A percentile compares a stretch with the other conserved stretches of the same genome.
Evolutionary conservation across 2,888 invertebrate genomes (phyloP).

Genomic region (Hymenopus coronatus): DNA sequence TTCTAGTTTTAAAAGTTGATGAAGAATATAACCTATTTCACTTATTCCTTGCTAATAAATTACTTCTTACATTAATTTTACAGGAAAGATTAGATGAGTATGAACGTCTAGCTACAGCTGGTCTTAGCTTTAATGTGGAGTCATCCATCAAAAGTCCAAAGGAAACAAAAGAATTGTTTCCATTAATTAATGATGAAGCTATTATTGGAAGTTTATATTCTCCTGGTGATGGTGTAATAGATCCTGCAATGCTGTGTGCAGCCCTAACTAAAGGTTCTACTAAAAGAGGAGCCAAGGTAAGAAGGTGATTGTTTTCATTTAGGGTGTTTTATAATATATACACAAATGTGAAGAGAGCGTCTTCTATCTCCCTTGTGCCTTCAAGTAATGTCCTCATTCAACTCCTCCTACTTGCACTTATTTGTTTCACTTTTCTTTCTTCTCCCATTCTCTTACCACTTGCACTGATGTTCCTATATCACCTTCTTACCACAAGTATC

Average conservation of each 20-base stretch:
- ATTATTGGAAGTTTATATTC: constrained; percentile 75
- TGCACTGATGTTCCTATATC: no score
- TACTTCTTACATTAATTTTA: constrained; percentile 30
- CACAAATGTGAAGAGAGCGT: no score
- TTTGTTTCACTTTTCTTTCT: no score
- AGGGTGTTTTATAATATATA: no score
- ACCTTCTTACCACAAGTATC: no score
- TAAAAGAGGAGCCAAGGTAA: constrained; percentile 67
- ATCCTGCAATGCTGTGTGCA: constrained; percentile 77
- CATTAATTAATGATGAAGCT: constrained; percentile 71
- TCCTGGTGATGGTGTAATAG: constrained; percentile 79
- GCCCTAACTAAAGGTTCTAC: constrained; percentile 74
- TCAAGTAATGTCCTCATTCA: no score
- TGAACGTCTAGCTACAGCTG: constrained; percentile 71
- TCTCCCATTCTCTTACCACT: no score
- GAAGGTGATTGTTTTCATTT: background rate
- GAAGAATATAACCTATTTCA: no score
- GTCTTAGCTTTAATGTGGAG: constrained; percentile 73
- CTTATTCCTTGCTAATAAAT: background rate
- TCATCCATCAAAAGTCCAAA: constrained; percentile 67
- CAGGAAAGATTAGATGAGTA: constrained; percentile 81
- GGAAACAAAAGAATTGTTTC: constrained; percentile 74
- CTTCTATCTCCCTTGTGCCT: no score
- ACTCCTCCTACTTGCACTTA: no score
- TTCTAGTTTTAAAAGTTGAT: no score